Percentiles rank a stretch among this genome's conserved stretches.
Evolutionary conservation across 2,888 invertebrate genomes (phyloP).

Genomic region (Agonum fuliginosum): DNA sequence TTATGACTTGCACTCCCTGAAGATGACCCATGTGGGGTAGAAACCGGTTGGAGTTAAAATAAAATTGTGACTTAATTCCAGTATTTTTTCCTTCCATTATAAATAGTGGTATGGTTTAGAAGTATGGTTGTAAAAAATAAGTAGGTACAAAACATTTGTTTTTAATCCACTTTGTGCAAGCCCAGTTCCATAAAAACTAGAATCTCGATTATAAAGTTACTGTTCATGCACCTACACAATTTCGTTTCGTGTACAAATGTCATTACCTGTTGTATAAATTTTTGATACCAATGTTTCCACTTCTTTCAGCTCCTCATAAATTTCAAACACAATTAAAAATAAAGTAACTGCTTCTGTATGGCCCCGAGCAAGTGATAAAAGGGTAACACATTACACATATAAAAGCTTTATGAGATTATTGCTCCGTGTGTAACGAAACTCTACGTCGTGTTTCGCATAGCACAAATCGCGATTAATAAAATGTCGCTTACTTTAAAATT

Average conservation of each 20-base stretch:
- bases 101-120: too few relatives aligned
- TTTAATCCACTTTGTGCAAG: too few relatives aligned
- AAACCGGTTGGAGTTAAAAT: too few relatives aligned
- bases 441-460: not conserved
- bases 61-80: too few relatives aligned
- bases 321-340: conserved; percentile 19
- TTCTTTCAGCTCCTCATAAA: conserved; percentile 28
- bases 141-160: too few relatives aligned
- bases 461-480: not conserved
- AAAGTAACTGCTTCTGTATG: not conserved
- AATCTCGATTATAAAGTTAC: too few relatives aligned
- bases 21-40: too few relatives aligned
- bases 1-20: too few relatives aligned
- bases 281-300: conserved; percentile 21
- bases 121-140: too few relatives aligned
- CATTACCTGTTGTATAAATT: conserved; percentile 3
- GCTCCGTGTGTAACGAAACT: not conserved
- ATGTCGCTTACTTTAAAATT: not conserved
- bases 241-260: conserved; percentile 1
- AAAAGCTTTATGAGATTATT: not conserved
- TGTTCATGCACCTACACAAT: not conserved
- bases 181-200: too few relatives aligned
- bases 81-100: too few relatives aligned
- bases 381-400: not conserved
- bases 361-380: not conserved